Evolutionary conservation across 2,797 vertebrate species (phyloP).

Genomic region (Ctenopoma multispine): DNA sequence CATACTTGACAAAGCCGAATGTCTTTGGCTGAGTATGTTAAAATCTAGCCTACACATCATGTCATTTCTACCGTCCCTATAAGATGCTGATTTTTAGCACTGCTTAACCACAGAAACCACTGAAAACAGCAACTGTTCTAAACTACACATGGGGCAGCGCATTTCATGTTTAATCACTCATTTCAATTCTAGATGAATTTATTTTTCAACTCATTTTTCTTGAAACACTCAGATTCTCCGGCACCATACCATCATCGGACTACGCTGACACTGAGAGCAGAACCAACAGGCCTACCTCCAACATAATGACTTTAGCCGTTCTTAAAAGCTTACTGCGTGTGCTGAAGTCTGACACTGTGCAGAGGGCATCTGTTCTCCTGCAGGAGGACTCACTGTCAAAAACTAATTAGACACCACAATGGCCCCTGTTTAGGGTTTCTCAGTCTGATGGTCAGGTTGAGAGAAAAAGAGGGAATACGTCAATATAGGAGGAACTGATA

Average conservation of each 20-base stretch:
- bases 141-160: too few species aligned
- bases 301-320: slow-evolving; percentile 64
- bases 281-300: slow-evolving; percentile 31
- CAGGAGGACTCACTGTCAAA: slow-evolving; percentile 56
- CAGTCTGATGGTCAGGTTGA: slow-evolving; percentile 7
- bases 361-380: slow-evolving; percentile 67
- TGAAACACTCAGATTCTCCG: neutral
- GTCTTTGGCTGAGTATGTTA: neutral
- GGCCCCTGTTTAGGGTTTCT: slow-evolving; percentile 55
- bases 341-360: slow-evolving; percentile 66
- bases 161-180: too few species aligned
- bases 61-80: too few species aligned
- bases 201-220: too few species aligned
- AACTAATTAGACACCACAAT: slow-evolving; percentile 72
- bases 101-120: too few species aligned
- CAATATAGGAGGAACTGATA: slow-evolving; percentile 2
- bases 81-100: too few species aligned
- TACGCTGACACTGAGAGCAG: slow-evolving; percentile 11
- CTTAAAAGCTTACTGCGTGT: slow-evolving; percentile 68
- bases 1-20: neutral
- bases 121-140: too few species aligned
- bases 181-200: too few species aligned
- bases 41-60: too few species aligned
- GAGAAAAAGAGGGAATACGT: neutral
- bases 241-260: neutral